phyloP scores from a whole-genome alignment of 1,140 invertebrate species.

The Pseudomyrmex cubaensis region DNA sequence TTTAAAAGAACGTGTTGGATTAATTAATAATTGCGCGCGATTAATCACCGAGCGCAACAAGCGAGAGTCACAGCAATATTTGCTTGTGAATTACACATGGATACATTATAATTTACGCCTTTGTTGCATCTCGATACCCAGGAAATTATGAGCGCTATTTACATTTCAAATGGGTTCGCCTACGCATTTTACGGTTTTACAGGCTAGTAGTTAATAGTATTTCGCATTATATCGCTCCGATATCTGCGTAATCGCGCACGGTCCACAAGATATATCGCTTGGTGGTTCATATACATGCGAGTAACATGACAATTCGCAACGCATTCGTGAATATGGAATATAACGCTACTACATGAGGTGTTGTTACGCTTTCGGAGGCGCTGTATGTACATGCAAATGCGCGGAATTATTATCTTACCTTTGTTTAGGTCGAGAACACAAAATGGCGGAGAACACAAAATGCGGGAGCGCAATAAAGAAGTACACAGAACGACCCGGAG shows the following conservation, averaged over 20 bases:
- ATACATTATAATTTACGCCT: slow-evolving; percentile 29
- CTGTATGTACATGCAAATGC: slow-evolving; percentile 26
- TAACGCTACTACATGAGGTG: not conserved
- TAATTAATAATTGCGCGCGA: slow-evolving; percentile 22
- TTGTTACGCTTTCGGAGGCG: not conserved
- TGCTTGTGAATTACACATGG: slow-evolving; percentile 14
- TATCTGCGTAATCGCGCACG: slow-evolving; percentile 45
- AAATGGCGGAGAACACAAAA: not conserved
- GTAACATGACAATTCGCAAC: slow-evolving; percentile 32
- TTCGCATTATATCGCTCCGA: slow-evolving; percentile 23
- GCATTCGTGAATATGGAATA: slow-evolving; percentile 42
- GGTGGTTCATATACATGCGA: slow-evolving; percentile 29
- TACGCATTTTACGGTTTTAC: slow-evolving; percentile 34
- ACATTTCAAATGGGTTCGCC: slow-evolving; percentile 51
- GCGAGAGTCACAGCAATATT: slow-evolving; percentile 3
- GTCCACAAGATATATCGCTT: slow-evolving; percentile 42
- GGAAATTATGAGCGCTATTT: slow-evolving; percentile 45
- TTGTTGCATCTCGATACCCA: slow-evolving; percentile 33
- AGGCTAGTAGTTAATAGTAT: slow-evolving; percentile 6
- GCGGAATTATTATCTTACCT: slow-evolving; percentile 35
- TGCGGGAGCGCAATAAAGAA: not conserved
- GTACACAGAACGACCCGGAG: too few relatives aligned
- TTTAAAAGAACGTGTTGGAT: not conserved
- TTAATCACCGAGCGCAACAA: not conserved
- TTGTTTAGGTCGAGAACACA: slow-evolving; percentile 4